A percentile compares a stretch with the other conserved stretches of the same genome.
Evolutionary conservation across 2,797 vertebrate genomes (phyloP).

Genomic region (Triplophysa yarkandensis): DNA sequence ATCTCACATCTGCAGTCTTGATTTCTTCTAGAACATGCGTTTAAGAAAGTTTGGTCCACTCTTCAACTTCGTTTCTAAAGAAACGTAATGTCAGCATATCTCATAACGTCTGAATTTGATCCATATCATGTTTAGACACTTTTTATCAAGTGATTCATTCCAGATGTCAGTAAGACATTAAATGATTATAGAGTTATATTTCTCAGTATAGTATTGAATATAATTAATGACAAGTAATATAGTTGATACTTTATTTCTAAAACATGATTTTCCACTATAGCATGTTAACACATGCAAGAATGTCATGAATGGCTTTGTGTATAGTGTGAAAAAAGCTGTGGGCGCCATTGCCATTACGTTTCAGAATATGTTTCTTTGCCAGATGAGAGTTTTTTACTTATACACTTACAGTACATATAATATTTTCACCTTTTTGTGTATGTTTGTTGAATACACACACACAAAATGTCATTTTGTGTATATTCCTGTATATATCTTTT

Average conservation of each 20-base stretch:
- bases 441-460: not conserved
- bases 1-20: not conserved
- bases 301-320: not conserved
- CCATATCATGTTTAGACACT: not conserved
- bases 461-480: conserved; percentile 7
- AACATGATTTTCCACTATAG: no score
- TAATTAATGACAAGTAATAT: no score
- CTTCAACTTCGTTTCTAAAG: not conserved
- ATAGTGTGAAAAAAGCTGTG: not conserved
- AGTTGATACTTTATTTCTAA: no score
- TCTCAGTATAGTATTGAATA: no score
- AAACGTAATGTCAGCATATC: not conserved
- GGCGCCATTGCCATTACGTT: not conserved
- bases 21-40: not conserved
- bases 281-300: conserved; percentile 16
- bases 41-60: not conserved
- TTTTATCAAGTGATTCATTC: not conserved
- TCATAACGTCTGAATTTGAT: not conserved
- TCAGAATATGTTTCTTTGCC: not conserved
- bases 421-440: not conserved
- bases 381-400: not conserved
- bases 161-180: not conserved
- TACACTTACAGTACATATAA: not conserved
- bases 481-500: conserved; percentile 39
- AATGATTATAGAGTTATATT: not conserved